Evolutionary conservation across 2,113 vertebrate species (phyloP), one percentile per base, ranked within the genome.

Genomic region (Mugil cephalus): DNA sequence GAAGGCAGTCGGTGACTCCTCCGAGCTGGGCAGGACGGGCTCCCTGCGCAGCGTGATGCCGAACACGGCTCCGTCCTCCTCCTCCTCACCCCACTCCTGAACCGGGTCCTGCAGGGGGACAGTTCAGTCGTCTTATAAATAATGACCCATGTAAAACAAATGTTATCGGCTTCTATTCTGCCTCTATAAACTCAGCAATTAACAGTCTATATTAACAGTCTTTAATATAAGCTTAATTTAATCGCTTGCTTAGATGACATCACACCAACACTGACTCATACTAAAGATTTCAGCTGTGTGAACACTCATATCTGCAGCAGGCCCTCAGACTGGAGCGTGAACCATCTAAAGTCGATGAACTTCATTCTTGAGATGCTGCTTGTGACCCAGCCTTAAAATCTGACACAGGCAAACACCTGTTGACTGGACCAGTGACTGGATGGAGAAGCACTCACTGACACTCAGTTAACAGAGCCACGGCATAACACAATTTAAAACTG

Each of bases 21-120:
- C 87, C 0, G 61, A 19, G 40, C 58, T 42, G 0, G 69, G 69
- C 24, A 42, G 43, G 15, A 82, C 86, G 1, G 91, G 90, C 52
- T 94, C 93, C 46, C 96, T 82, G 52, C 92, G 91, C 53, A 97
- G 93, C 0, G 93, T 94, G 73, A 97, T 77, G 17, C 94, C 94
- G 21, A 95, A 97, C 71, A 97, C 88, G 0, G 93, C 95, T 0
- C 94, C 95, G 1, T 96, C 94, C 77, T 96, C 95, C 30, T 91
- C 91, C 87, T 97, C 96, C 81, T 97, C 95, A 1, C 95, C 96
- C 96, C 96, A 97, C 83, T 95, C 95, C 83, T 97, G 96, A 1
- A 96, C 91, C 0, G 94, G 95, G 46, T 95, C 93, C 96, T 97
- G 80, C 42, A 39, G 19, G 8, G 14, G 0, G 51, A n/a, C 48